A percentile compares a stretch with the other conserved stretches of the same genome.
These are phyloP conservation scores for Lutraria rhynchaena DNA, from an alignment of 1,140 invertebrate species.

Conservation along the genomic window DNA sequence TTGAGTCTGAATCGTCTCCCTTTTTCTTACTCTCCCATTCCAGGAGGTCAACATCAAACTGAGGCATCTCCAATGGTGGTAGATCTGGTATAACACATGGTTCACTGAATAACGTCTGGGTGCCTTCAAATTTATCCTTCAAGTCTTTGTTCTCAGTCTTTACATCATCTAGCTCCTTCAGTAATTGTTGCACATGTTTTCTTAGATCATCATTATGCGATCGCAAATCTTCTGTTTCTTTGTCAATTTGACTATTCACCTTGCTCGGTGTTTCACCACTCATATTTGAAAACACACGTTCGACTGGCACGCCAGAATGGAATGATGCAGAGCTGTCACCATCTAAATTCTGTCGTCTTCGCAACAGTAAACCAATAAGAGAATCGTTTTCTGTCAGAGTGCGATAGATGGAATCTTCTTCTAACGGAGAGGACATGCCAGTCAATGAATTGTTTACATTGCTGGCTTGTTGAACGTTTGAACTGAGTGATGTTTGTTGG, in stretches of 20 bases:
- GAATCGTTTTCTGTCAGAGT: constrained; percentile 69
- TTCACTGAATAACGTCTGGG: constrained; percentile 27
- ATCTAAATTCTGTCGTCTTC: constrained; percentile 42
- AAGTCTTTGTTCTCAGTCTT: constrained; percentile 55
- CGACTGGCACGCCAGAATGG: constrained; percentile 47
- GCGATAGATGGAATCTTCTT: constrained; percentile 57
- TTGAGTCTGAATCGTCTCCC: constrained; percentile 26
- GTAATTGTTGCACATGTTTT: constrained; percentile 61
- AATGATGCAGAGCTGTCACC: not conserved
- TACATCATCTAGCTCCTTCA: constrained; percentile 62
- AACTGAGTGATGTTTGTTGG: not conserved
- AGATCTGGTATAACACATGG: constrained; percentile 59
- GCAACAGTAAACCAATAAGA: constrained; percentile 59
- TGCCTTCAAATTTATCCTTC: constrained; percentile 31
- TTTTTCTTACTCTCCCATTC: constrained; percentile 44
- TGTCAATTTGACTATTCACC: constrained; percentile 59
- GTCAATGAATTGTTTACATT: constrained; percentile 22
- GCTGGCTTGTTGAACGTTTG: not conserved
- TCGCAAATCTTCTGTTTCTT: constrained; percentile 63
- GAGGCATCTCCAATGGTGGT: constrained; percentile 69
- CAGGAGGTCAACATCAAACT: constrained; percentile 61
- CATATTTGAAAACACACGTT: constrained; percentile 11
- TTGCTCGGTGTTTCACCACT: not conserved
- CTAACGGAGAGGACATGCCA: constrained; percentile 16
- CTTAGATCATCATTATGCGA: constrained; percentile 64